Percentiles rank a stretch among this genome's conserved stretches.
Conservation (phyloP, 2,797 vertebrate species). For the Petrocephalus schoutedeni region DNA sequence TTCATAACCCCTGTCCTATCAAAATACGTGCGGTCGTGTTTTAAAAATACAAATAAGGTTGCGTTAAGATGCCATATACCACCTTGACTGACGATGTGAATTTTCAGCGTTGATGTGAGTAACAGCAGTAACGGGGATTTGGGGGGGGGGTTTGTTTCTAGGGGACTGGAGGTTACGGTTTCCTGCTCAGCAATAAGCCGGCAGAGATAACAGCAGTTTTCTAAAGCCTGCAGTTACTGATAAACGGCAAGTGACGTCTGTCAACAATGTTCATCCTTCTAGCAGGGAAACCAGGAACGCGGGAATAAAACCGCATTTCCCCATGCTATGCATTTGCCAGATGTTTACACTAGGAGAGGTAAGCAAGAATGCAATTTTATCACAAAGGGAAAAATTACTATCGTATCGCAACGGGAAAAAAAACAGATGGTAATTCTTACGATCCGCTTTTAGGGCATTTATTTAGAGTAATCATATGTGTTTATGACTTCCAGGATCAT, state of each 20-base stretch:
- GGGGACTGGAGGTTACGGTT: background rate
- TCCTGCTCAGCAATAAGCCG: slow-evolving; percentile 23
- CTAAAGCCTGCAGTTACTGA: slow-evolving; percentile 28
- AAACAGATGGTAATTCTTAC: background rate
- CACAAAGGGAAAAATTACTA: background rate
- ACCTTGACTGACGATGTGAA: background rate
- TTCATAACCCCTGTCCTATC: background rate
- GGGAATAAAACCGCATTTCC: slow-evolving; percentile 38
- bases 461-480: background rate
- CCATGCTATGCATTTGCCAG: background rate
- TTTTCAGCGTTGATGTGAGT: background rate
- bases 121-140: background rate
- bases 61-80: background rate
- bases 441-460: background rate
- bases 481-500: background rate
- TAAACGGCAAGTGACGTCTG: slow-evolving; percentile 30
- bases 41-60: background rate
- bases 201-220: slow-evolving; percentile 13
- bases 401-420: background rate
- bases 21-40: background rate
- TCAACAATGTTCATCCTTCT: slow-evolving; percentile 42
- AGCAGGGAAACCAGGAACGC: slow-evolving; percentile 36
- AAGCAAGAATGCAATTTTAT: background rate
- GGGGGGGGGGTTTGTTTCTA: background rate
- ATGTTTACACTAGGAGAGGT: background rate